Evolutionary conservation across 1,140 invertebrate genomes (phyloP).

Genomic region (Drosophila pseudoananassae): DNA sequence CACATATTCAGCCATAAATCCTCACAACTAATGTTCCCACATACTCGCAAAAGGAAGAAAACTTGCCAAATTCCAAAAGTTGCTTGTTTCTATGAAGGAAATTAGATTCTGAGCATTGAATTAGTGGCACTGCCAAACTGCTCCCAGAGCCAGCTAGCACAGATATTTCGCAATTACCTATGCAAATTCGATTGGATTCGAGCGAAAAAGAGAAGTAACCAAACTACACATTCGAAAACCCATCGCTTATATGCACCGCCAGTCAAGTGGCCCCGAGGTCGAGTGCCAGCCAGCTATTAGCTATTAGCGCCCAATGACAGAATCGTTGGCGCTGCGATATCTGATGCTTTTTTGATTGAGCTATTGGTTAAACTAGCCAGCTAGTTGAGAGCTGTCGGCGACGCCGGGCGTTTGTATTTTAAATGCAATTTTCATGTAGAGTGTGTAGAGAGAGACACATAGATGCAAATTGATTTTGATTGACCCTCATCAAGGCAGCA

Average conservation of each 20-base stretch:
- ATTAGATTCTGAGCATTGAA: slow-evolving; percentile 35
- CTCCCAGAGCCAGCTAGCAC: background rate
- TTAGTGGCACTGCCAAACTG: background rate
- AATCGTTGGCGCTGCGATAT: slow-evolving; percentile 24
- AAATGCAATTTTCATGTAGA: slow-evolving; percentile 44
- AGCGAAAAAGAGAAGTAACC: slow-evolving; percentile 16
- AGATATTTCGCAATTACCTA: slow-evolving; percentile 51
- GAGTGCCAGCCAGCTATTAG: slow-evolving; percentile 38
- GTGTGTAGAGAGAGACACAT: background rate
- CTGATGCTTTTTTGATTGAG: slow-evolving; percentile 39
- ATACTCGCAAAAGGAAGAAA: background rate
- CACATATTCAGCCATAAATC: slow-evolving; percentile 48
- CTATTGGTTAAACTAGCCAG: slow-evolving; percentile 27
- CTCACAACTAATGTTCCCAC: slow-evolving; percentile 13
- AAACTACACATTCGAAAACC: background rate
- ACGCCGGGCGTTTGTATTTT: slow-evolving; percentile 14
- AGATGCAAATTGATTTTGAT: background rate
- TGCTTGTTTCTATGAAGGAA: slow-evolving; percentile 19
- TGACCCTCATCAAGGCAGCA: slow-evolving; percentile 1
- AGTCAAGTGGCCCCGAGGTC: slow-evolving; percentile 40
- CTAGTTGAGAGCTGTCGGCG: slow-evolving; percentile 29
- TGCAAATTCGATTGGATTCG: slow-evolving; percentile 51
- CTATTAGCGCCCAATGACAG: slow-evolving; percentile 34
- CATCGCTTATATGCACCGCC: background rate
- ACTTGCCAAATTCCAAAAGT: slow-evolving; percentile 24